Evolutionary conservation across 1,140 invertebrate species (phyloP).

Genomic region (Drosophila truncata): DNA sequence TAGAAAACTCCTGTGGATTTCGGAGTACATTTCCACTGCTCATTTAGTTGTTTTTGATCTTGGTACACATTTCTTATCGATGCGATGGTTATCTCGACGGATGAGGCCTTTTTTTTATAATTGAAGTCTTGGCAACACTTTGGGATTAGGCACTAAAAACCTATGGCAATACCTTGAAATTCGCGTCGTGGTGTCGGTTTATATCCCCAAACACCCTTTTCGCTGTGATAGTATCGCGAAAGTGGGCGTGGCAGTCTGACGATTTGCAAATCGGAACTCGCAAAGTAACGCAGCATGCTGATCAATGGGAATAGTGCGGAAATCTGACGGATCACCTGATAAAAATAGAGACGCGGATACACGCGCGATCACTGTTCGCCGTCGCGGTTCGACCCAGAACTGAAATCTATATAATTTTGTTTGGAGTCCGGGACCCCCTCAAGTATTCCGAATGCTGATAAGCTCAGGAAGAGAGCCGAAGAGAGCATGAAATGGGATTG

Average conservation of each 20-base stretch:
- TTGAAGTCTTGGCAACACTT: conserved; percentile 56
- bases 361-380: conserved; percentile 12
- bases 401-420: conserved; percentile 26
- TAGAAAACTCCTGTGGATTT: conserved; percentile 4
- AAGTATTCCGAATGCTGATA: conserved; percentile 38
- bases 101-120: conserved; percentile 48
- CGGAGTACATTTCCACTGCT: conserved; percentile 33
- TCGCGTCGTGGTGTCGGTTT: conserved; percentile 78
- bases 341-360: conserved; percentile 8
- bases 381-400: conserved; percentile 38
- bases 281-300: conserved; percentile 71
- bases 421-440: conserved; percentile 41
- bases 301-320: conserved; percentile 17
- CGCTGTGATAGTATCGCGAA: conserved; percentile 86
- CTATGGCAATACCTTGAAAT: conserved; percentile 85
- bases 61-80: conserved; percentile 40
- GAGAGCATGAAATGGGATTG: neutral
- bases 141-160: conserved; percentile 1
- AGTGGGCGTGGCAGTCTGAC: conserved; percentile 49
- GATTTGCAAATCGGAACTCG: conserved; percentile 41
- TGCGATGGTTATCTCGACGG: conserved; percentile 65
- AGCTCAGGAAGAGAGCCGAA: conserved; percentile 13
- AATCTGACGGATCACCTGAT: conserved; percentile 39
- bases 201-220: conserved; percentile 88
- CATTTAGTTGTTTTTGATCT: conserved; percentile 44